Base-by-base conservation (phyloP, 1,140 invertebrate species). In the Eurosta solidaginis region DNA sequence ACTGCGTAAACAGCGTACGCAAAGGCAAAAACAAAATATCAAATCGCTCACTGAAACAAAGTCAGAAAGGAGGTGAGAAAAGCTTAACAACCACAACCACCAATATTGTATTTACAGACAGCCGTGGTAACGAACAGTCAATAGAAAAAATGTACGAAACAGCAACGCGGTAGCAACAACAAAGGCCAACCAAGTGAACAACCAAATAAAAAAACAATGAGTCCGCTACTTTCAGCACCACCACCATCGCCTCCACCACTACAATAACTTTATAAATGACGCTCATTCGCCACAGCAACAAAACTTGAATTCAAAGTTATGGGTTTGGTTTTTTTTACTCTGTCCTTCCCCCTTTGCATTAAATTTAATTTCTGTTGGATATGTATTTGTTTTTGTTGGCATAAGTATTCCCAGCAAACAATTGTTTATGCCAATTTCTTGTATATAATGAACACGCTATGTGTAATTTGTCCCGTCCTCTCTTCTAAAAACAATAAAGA, bases 1-100 rank as follows among this genome's bases (percentile, higher is more conserved):
- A 68, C 59, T 68, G 59, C n/a, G 59, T 68, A 68, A 68, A n/a
- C n/a, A n/a, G n/a, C n/a, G n/a, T n/a, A n/a, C n/a, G 22, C 59
- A 68, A 68, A 22, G n/a, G 22, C 59, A 42, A 17, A 68, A 20
- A 40, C 12, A n/a, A n/a, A n/a, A 36, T 36, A 63, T 4, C 54
- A 63, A 47, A 40, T 20, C 10, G n/a, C n/a, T n/a, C n/a, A n/a
- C n/a, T n/a, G n/a, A n/a, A n/a, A n/a, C 52, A 36, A 17, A 63
- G 45, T 12, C 3, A 47, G 45, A 47, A 47, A 29, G 40, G 29
- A 40, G 29, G n/a, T 47, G 3, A 47, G 12, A 9, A 17, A n/a
- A 47, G 45, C 14, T n/a, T 17, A 47, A 17, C 10, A 68, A 68
- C 14, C 36, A 20, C 33, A 68, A n/a, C 59, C 36, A 68, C 59